phyloP scores from a whole-genome alignment of 1,140 invertebrate genomes.

The Ceratina japonica region DNA sequence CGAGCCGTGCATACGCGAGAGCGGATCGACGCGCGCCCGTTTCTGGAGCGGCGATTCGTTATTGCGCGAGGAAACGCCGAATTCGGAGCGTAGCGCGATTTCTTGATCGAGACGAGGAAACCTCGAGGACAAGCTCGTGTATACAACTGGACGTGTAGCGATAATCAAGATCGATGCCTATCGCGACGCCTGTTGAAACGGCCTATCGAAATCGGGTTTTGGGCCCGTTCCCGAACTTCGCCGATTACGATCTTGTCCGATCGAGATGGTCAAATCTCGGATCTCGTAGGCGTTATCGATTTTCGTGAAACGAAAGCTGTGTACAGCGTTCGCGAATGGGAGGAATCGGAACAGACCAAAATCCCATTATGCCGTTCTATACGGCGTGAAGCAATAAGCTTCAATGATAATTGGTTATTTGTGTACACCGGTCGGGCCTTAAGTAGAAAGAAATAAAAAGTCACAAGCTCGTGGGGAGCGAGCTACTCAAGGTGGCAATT shows the following conservation, averaged over 20 bases:
- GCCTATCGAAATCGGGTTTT: constrained; percentile 8
- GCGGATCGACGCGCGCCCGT: not conserved
- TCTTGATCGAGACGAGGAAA: constrained; percentile 34
- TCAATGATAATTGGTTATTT: constrained; percentile 1
- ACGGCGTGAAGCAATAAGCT: not conserved
- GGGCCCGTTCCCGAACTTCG: not conserved
- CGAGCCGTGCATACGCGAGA: constrained; percentile 1
- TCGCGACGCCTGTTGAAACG: not conserved
- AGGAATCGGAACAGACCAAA: no score
- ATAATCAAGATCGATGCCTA: constrained; percentile 20
- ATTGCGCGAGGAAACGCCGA: constrained; percentile 10
- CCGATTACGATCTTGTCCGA: no score
- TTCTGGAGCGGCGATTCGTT: constrained; percentile 28
- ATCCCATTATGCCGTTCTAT: no score
- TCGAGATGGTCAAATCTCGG: no score
- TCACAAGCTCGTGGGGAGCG: not conserved
- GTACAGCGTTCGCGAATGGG: not conserved
- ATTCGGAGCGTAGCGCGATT: constrained; percentile 6
- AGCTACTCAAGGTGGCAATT: not conserved
- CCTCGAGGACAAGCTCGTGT: constrained; percentile 18
- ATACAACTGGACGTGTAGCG: not conserved
- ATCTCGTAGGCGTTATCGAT: no score
- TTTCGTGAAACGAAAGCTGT: no score
- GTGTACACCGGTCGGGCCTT: not conserved
- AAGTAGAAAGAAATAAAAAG: not conserved